These are phyloP conservation scores for Mus spretus DNA, from an alignment of 2,797 vertebrate genomes.

Conservation along the genomic window DNA sequence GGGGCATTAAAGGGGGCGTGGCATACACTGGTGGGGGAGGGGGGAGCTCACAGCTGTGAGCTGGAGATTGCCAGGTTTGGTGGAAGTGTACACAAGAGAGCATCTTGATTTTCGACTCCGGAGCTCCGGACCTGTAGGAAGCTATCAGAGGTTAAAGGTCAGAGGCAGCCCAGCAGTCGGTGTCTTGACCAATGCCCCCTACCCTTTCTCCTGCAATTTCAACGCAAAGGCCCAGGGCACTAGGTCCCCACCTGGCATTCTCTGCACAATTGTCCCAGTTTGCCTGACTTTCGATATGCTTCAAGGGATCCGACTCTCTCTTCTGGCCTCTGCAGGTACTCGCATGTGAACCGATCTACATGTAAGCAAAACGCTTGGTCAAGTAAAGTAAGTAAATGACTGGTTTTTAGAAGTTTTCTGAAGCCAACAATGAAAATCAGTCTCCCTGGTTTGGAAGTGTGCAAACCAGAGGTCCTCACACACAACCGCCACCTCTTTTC, in stretches of 20 bases:
- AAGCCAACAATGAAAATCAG: neutral
- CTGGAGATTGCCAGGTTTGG: too few species aligned
- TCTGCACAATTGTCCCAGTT: neutral
- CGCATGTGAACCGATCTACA: neutral
- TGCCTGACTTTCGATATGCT: neutral
- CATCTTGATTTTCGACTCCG: neutral
- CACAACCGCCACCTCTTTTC: neutral
- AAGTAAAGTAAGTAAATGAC: neutral
- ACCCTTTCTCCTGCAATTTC: neutral
- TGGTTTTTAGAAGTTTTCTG: neutral
- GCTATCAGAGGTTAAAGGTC: neutral
- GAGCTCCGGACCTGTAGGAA: neutral
- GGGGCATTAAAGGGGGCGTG: too few species aligned
- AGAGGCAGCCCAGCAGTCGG: neutral
- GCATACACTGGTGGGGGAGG: neutral
- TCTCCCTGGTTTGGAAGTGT: neutral
- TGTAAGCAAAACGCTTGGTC: neutral
- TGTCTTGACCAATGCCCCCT: neutral
- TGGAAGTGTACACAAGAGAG: neutral
- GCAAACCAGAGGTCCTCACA: too few species aligned
- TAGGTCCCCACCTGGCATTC: neutral
- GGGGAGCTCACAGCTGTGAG: neutral
- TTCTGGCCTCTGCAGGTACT: neutral
- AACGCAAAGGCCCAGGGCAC: neutral
- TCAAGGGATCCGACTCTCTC: neutral